Evolutionary conservation across 1,140 invertebrate species (phyloP).

Genomic region (Contarinia nasturtii): DNA sequence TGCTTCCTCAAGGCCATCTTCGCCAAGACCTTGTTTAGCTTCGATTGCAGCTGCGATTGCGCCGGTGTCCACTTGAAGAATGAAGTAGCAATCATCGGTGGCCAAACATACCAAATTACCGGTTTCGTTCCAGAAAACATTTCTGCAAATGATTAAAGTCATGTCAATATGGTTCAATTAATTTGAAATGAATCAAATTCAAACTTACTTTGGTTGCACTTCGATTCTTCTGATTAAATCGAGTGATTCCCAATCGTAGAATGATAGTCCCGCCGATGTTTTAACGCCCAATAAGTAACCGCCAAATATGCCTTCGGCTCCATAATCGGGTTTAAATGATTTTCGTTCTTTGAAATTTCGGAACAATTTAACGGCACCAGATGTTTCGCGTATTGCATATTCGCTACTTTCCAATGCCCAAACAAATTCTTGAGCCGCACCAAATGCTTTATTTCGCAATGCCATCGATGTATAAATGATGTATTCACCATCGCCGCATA

Average conservation of each 20-base stretch:
- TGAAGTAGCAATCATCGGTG: slow-evolving; percentile 91
- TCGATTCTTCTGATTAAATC: slow-evolving; percentile 64
- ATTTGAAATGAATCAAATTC: background rate
- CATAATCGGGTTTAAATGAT: slow-evolving; percentile 87
- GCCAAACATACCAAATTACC: slow-evolving; percentile 86
- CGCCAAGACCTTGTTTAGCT: slow-evolving; percentile 53
- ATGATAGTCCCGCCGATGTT: slow-evolving; percentile 76
- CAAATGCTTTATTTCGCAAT: slow-evolving; percentile 94
- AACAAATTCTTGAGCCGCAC: slow-evolving; percentile 95
- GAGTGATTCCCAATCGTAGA: slow-evolving; percentile 95
- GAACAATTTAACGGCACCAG: slow-evolving; percentile 80
- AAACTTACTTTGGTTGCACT: slow-evolving; percentile 14
- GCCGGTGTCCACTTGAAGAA: slow-evolving; percentile 73
- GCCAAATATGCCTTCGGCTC: slow-evolving; percentile 90
- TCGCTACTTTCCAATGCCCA: slow-evolving; percentile 96
- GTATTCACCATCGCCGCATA: slow-evolving; percentile 98
- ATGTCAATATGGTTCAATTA: background rate
- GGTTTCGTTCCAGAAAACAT: slow-evolving; percentile 94
- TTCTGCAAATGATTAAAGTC: slow-evolving; percentile 27
- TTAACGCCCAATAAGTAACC: slow-evolving; percentile 87
- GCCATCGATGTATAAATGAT: slow-evolving; percentile 99
- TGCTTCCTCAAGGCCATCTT: slow-evolving; percentile 92
- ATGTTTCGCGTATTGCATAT: slow-evolving; percentile 82
- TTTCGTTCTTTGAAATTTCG: slow-evolving; percentile 98
- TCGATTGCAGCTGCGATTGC: slow-evolving; percentile 55